Percentiles rank a stretch among this genome's conserved stretches.
phyloP scores from a whole-genome alignment of 2,113 vertebrate species.

The Saccopteryx leptura region DNA sequence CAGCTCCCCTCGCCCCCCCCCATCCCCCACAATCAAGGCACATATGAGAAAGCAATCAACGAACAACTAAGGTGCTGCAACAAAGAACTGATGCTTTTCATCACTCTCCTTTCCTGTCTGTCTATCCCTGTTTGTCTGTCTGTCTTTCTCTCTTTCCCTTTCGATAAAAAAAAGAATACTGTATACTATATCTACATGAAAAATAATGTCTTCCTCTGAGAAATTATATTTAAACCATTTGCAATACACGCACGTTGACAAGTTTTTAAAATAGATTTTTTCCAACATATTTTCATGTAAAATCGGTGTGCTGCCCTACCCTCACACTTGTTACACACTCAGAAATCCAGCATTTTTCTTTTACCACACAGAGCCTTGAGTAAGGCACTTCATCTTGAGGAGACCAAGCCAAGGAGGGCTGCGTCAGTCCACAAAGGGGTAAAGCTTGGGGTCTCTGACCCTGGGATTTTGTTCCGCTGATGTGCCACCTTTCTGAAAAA shows the following conservation, averaged over 20 bases:
- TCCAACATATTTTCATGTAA: background rate
- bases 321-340: rapidly evolving
- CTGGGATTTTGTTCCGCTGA: rapidly evolving
- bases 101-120: too few species aligned
- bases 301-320: rapidly evolving
- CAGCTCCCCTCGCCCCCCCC: too few species aligned
- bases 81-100: too few species aligned
- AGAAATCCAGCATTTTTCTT: background rate
- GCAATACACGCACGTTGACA: background rate
- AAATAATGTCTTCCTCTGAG: background rate
- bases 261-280: background rate
- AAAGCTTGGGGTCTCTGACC: rapidly evolving
- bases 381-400: background rate
- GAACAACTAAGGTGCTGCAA: too few species aligned
- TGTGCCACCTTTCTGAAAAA: background rate
- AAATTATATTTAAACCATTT: background rate
- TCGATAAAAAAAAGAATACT: background rate
- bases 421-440: background rate
- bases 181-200: background rate
- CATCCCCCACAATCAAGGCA: too few species aligned
- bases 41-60: too few species aligned
- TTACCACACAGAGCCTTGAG: background rate
- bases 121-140: too few species aligned
- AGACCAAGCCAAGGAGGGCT: too few species aligned
- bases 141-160: too few species aligned